Percentiles rank a stretch among this genome's conserved stretches.
Conservation (phyloP, 1,140 invertebrate species). For the Battus philenor region DNA sequence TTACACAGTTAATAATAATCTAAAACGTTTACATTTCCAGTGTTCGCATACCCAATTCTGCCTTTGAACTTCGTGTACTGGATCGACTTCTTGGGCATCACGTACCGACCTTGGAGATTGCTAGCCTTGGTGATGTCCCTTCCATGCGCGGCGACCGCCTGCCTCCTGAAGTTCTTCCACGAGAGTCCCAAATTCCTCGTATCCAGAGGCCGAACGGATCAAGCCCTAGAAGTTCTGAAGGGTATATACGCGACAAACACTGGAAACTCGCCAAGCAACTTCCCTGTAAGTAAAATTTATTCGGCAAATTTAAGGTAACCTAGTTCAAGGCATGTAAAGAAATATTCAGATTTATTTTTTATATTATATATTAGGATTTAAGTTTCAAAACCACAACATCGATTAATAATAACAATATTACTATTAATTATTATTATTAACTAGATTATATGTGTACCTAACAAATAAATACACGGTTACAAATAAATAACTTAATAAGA, state of each 20-base stretch:
- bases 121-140: slow-evolving; percentile 80
- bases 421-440: too few species aligned
- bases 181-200: slow-evolving; percentile 85
- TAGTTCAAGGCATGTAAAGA: too few species aligned
- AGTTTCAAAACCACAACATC: too few species aligned
- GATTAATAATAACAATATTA: too few species aligned
- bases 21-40: slow-evolving; percentile 40
- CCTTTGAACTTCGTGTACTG: slow-evolving; percentile 50
- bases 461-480: too few species aligned
- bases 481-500: too few species aligned
- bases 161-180: slow-evolving; percentile 77
- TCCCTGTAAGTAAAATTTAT: slow-evolving; percentile 51
- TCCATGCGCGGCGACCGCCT: slow-evolving; percentile 78
- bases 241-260: slow-evolving; percentile 77
- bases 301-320: too few species aligned
- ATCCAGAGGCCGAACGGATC: slow-evolving; percentile 71
- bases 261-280: slow-evolving; percentile 58
- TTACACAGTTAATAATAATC: too few species aligned
- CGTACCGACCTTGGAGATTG: slow-evolving; percentile 81
- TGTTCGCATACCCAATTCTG: slow-evolving; percentile 60
- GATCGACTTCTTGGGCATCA: slow-evolving; percentile 58
- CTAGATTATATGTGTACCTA: too few species aligned
- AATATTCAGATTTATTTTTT: too few species aligned
- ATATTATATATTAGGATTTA: too few species aligned
- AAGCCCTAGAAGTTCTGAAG: slow-evolving; percentile 76